phyloP scores from a whole-genome alignment of 2,888 invertebrate species.

The Apocheima hispidaria region DNA sequence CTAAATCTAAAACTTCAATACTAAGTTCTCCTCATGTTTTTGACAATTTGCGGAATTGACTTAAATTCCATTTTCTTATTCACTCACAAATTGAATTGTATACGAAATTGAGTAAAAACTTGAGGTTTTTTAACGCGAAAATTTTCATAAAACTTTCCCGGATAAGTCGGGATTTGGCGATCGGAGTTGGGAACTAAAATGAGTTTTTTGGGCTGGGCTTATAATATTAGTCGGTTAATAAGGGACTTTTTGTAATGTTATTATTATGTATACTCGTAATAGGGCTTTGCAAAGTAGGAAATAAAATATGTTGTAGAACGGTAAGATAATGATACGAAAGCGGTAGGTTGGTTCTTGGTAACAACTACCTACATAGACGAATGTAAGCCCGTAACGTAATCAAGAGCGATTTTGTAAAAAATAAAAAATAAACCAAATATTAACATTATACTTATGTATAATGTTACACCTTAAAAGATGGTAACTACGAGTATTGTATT shows the following conservation, averaged over 20 bases:
- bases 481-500: too few species aligned
- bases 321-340: too few species aligned
- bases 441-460: too few species aligned
- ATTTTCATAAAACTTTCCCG: slow-evolving; percentile 34
- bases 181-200: slow-evolving; percentile 37
- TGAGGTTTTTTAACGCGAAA: slow-evolving; percentile 33
- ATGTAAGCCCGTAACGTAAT: too few species aligned
- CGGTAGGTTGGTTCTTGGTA: too few species aligned
- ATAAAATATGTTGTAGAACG: neutral
- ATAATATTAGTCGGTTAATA: slow-evolving; percentile 48
- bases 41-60: slow-evolving; percentile 23
- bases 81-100: slow-evolving; percentile 25
- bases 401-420: too few species aligned
- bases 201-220: slow-evolving; percentile 32
- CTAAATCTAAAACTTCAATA: slow-evolving; percentile 12
- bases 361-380: too few species aligned
- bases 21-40: slow-evolving; percentile 15
- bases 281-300: too few species aligned
- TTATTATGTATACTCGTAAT: neutral
- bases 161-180: slow-evolving; percentile 40
- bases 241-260: slow-evolving; percentile 24
- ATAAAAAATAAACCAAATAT: too few species aligned
- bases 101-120: slow-evolving; percentile 23
- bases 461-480: too few species aligned
- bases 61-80: slow-evolving; percentile 26